Conservation (phyloP, 2,888 invertebrate species). For the Philopedon plagiatum region DNA sequence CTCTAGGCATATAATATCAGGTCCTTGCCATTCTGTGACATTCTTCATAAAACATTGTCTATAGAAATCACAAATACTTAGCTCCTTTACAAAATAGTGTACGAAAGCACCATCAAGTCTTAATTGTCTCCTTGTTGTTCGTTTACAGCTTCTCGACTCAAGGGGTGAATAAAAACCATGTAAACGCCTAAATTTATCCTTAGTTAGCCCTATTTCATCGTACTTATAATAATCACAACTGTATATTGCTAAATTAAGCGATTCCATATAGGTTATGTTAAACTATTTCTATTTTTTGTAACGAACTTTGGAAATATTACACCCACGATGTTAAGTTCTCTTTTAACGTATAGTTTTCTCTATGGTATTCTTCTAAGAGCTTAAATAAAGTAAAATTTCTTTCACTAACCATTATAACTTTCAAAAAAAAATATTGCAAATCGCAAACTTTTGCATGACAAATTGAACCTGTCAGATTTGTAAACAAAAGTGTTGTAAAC, state of each 20-base stretch:
- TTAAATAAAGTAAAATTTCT: not conserved
- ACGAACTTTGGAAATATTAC: not conserved
- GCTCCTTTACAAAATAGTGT: slow-evolving; percentile 62
- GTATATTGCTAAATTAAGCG: slow-evolving; percentile 16
- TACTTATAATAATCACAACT: slow-evolving; percentile 31
- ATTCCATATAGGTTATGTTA: slow-evolving; percentile 23
- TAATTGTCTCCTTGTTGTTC: slow-evolving; percentile 24
- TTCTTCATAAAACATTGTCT: slow-evolving; percentile 53
- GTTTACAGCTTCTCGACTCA: not conserved
- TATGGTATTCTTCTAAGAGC: not conserved
- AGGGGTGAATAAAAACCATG: not conserved
- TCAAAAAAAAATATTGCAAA: not conserved
- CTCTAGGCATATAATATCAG: slow-evolving; percentile 63
- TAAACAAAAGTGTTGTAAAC: slow-evolving; percentile 15
- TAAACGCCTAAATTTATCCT: slow-evolving; percentile 8
- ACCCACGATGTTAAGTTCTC: not conserved
- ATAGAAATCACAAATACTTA: slow-evolving; percentile 58
- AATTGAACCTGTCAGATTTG: not conserved
- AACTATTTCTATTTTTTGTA: not conserved
- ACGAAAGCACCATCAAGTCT: slow-evolving; percentile 60
- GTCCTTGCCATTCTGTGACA: slow-evolving; percentile 16
- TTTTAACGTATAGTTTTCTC: not conserved
- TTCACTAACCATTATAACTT: not conserved
- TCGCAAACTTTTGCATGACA: not conserved
- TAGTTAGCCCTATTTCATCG: slow-evolving; percentile 16